phyloP scores from a whole-genome alignment of 2,797 vertebrate genomes.

The Danio choprae region DNA sequence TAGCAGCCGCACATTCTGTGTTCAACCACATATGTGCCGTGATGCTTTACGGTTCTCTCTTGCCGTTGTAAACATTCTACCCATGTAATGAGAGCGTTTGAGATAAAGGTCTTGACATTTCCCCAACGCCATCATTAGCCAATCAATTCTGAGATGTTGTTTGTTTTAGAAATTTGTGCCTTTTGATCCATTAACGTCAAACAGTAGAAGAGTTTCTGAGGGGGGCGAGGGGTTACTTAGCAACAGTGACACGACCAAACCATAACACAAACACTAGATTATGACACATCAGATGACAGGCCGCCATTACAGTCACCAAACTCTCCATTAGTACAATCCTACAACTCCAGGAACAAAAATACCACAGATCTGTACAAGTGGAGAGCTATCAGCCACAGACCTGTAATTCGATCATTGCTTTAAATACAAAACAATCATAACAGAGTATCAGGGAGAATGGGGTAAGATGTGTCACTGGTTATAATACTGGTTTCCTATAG shows the following conservation, averaged over 20 bases:
- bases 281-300: conserved; percentile 35
- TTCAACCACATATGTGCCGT: not conserved
- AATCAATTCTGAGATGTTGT: conserved; percentile 27
- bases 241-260: conserved; percentile 27
- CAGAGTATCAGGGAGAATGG: not conserved
- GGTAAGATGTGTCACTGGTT: conserved; percentile 1
- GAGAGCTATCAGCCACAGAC: not conserved
- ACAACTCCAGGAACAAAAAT: not conserved
- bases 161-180: conserved; percentile 16
- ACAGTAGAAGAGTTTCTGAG: conserved; percentile 19
- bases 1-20: not conserved
- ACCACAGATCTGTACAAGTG: conserved; percentile 6
- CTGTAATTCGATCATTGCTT: not conserved
- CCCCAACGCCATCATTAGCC: conserved; percentile 27
- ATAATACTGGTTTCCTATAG: not conserved
- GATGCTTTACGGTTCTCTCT: not conserved
- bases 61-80: conserved; percentile 3
- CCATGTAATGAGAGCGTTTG: not conserved
- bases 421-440: not conserved
- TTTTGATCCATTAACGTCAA: conserved; percentile 40
- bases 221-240: conserved; percentile 32
- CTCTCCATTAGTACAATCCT: conserved; percentile 8
- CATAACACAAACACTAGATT: conserved; percentile 19
- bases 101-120: conserved; percentile 39
- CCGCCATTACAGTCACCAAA: conserved; percentile 44